Conservation (phyloP, 1,140 invertebrate species). For the Aphis craccivora region DNA sequence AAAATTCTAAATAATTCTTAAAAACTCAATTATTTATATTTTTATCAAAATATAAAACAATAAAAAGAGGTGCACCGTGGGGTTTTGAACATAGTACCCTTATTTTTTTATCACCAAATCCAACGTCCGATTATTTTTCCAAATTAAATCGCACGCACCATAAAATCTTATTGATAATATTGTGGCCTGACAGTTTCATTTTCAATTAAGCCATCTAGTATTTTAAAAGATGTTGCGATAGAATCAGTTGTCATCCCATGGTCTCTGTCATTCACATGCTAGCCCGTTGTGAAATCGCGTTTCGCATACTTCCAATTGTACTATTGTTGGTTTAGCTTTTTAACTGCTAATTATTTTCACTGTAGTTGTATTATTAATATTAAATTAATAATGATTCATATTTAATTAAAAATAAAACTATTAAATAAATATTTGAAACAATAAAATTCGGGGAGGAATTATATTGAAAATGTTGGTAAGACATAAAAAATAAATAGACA, state of each 20-base stretch:
- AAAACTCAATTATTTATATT: not conserved
- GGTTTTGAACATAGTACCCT: not conserved
- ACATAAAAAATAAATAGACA: not conserved
- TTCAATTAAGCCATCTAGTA: not conserved
- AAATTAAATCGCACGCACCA: not conserved
- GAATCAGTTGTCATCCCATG: not conserved
- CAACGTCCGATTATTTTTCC: not conserved
- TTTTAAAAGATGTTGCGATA: not conserved
- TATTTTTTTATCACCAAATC: not conserved
- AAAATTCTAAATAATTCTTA: not conserved
- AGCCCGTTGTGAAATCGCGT: not conserved
- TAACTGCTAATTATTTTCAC: not conserved
- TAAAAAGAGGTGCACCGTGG: not conserved
- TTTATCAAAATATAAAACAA: not conserved
- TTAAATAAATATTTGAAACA: not conserved
- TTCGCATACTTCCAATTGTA: not conserved
- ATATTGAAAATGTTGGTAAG: not conserved
- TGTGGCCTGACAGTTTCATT: slow-evolving; percentile 6
- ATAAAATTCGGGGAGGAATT: not conserved
- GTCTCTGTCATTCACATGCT: not conserved
- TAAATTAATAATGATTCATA: not conserved
- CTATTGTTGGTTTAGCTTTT: not conserved
- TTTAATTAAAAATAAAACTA: not conserved
- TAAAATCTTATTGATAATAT: slow-evolving; percentile 4
- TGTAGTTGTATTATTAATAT: not conserved